Percentiles rank a stretch among this genome's conserved stretches.
These are phyloP conservation scores for Lasioglossum baleicum DNA, from an alignment of 1,140 invertebrate species.

Conservation along the genomic window DNA sequence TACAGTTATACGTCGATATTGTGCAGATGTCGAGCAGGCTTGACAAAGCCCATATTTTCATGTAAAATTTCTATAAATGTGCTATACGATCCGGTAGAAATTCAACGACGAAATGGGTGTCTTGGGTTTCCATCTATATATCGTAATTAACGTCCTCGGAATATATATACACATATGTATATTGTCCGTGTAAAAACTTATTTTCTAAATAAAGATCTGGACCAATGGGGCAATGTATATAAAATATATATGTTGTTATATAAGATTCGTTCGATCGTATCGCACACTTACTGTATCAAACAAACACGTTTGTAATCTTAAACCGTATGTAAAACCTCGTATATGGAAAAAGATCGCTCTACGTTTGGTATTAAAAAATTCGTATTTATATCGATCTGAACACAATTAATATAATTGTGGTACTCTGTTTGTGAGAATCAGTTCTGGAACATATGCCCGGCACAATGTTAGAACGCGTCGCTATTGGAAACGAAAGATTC, in stretches of 20 bases:
- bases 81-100: conserved; percentile 32
- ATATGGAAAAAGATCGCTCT: conserved; percentile 32
- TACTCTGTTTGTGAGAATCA: conserved; percentile 12
- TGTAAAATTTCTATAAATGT: conserved; percentile 42
- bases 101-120: conserved; percentile 9
- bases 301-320: conserved; percentile 25
- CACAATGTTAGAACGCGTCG: conserved; percentile 19
- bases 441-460: conserved; percentile 53
- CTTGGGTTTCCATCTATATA: conserved; percentile 1
- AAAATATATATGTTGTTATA: conserved; percentile 22
- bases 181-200: conserved; percentile 36
- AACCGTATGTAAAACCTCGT: conserved; percentile 32
- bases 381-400: conserved; percentile 25
- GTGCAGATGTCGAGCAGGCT: background rate
- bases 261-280: conserved; percentile 26
- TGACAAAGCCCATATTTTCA: background rate
- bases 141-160: conserved; percentile 1
- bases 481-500: conserved; percentile 29
- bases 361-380: conserved; percentile 40
- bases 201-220: conserved; percentile 29
- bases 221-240: conserved; percentile 28
- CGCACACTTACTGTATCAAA: conserved; percentile 43
- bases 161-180: background rate
- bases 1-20: conserved; percentile 27
- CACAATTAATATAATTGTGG: conserved; percentile 49